Evolutionary conservation across 2,113 vertebrate species (phyloP), one percentile per base, ranked within the genome.

Genomic region (Hirundichthys speculiger): DNA sequence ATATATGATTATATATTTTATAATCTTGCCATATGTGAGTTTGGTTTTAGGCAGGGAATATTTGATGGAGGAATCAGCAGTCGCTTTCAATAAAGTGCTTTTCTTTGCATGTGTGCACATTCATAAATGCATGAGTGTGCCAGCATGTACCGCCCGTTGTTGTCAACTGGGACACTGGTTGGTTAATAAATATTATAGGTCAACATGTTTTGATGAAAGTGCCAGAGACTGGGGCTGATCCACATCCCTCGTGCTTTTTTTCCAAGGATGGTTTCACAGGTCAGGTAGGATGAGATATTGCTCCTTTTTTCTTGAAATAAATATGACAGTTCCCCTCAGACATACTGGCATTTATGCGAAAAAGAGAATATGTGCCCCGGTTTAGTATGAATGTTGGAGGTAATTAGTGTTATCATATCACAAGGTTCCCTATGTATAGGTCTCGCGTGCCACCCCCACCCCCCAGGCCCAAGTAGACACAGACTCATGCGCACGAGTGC

Each of bases 181-280:
- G 78, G 52, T 64, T 87, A 85, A 88, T 90, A 82, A 86, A 84
- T 83, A 86, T 85, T 81, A 87, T 85, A 88, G 84, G 87, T 88
- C 80, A 84, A 69, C 75, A 74, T 84, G 78, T 88, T 90, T 77
- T 75, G 70, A 89, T 72, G 83, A 86, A 82, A 78, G 75, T 77
- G 64, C 69, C 42, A 18, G 30, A 75, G 77, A 80, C 63, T 38
- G 68, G 51, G 61, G 76, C 48, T 46, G 83, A 81, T 72, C 81
- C 77, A 43, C 49, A 40, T 71, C 50, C 73, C 65, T 52, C 15
- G 48, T 55, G 55, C 56, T 54, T 77, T 78, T 79, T 64, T n/a
- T n/a, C n/a, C 64, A 66, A 60, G 83, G 56, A 78, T 82, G 71
- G 62, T 49, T 75, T 75, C 63, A 75, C 61, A 43, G 60, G 56